Percentiles rank a stretch among this genome's conserved stretches.
Evolutionary conservation across 2,797 vertebrate genomes (phyloP).

Genomic region (Toxotes lorentzi): DNA sequence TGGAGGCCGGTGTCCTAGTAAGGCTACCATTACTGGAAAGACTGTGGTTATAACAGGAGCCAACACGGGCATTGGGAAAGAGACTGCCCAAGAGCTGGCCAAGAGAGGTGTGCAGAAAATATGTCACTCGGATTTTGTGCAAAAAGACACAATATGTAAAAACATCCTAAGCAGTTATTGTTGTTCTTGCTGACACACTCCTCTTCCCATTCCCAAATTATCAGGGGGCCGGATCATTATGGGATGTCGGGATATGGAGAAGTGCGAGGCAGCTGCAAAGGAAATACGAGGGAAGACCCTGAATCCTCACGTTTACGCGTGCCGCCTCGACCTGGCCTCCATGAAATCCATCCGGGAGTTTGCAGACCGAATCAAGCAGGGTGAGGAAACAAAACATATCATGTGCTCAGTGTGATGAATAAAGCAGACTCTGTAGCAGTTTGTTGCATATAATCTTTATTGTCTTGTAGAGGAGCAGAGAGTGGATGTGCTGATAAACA

Average conservation of each 20-base stretch:
- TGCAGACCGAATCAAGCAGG: conserved; percentile 78
- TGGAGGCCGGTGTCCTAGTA: conserved; percentile 88
- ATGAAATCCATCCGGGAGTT: conserved; percentile 87
- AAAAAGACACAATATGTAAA: not conserved
- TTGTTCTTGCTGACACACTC: not conserved
- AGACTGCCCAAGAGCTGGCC: conserved; percentile 88
- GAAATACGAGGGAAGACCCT: conserved; percentile 88
- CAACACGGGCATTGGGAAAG: conserved; percentile 90
- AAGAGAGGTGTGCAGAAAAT: conserved; percentile 83
- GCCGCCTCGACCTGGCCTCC: conserved; percentile 87
- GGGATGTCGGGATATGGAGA: conserved; percentile 90
- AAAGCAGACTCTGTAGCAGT: not conserved
- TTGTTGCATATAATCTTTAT: not conserved
- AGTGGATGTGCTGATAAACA: conserved; percentile 90
- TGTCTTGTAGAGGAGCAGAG: conserved; percentile 82
- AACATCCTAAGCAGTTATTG: not conserved
- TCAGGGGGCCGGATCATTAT: conserved; percentile 90
- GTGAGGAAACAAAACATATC: conserved; percentile 57
- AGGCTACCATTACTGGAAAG: conserved; percentile 86
- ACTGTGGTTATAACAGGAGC: conserved; percentile 91
- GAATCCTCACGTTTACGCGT: conserved; percentile 84
- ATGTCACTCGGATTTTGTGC: not conserved
- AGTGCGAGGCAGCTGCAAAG: conserved; percentile 87
- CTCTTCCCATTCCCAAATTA: conserved; percentile 2
- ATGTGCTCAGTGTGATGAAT: not conserved